Conservation (phyloP, 2,113 vertebrate species). For the Lepus timidus region DNA sequence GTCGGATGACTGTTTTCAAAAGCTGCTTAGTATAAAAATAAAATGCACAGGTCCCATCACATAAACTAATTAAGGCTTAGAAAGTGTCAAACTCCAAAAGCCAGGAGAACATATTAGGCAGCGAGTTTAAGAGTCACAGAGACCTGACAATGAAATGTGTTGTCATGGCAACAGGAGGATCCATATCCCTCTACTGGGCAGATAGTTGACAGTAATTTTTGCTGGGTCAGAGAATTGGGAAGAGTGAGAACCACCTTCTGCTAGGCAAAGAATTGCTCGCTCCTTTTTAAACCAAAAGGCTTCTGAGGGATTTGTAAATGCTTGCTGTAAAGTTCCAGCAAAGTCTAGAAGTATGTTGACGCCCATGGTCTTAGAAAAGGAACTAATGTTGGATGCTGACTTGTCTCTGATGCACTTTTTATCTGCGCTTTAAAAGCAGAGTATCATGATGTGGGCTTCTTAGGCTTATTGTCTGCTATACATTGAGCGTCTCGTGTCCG, state of each 20-base stretch:
- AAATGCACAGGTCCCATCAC: slow-evolving; percentile 85
- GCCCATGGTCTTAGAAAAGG: not conserved
- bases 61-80: slow-evolving; percentile 90
- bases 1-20: slow-evolving; percentile 84
- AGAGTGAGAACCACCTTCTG: slow-evolving; percentile 87
- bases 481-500: not conserved
- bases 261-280: slow-evolving; percentile 80
- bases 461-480: not conserved
- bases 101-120: slow-evolving; percentile 85
- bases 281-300: slow-evolving; percentile 81
- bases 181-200: slow-evolving; percentile 85
- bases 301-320: slow-evolving; percentile 82
- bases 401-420: not conserved
- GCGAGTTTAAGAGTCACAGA: slow-evolving; percentile 78
- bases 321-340: not conserved
- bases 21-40: slow-evolving; percentile 88
- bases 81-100: slow-evolving; percentile 88
- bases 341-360: slow-evolving; percentile 18
- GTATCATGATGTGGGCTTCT: not conserved
- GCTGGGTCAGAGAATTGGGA: slow-evolving; percentile 89
- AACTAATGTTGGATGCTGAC: too few species aligned
- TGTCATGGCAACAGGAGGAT: slow-evolving; percentile 89
- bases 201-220: slow-evolving; percentile 92
- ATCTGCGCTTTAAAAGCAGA: not conserved
- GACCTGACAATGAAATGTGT: slow-evolving; percentile 87